A percentile compares a stretch with the other conserved stretches of the same genome.
phyloP scores from a whole-genome alignment of 1,140 invertebrate species.

The Aporrectodea caliginosa region DNA sequence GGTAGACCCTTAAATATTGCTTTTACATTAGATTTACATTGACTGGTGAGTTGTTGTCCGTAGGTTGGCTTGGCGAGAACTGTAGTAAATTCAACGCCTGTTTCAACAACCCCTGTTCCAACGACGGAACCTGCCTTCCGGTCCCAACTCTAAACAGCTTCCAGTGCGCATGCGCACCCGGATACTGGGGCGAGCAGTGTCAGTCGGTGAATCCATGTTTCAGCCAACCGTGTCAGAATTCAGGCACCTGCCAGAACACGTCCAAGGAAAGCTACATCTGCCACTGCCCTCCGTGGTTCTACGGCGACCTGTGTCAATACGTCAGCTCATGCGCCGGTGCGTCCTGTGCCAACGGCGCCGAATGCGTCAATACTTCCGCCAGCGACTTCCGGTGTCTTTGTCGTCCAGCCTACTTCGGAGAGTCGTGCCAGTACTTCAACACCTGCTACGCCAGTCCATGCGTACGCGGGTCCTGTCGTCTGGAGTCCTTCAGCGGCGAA shows the following conservation, averaged over 20 bases:
- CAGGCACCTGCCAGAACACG: conserved; percentile 42
- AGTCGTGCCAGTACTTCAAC: conserved; percentile 48
- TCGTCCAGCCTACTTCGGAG: conserved; percentile 45
- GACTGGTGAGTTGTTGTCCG: no score
- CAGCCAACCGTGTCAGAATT: conserved; percentile 47
- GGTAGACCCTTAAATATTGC: no score
- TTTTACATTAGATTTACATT: no score
- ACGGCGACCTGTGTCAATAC: conserved; percentile 61
- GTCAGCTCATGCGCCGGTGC: conserved; percentile 35
- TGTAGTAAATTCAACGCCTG: conserved; percentile 27
- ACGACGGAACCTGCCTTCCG: conserved; percentile 9
- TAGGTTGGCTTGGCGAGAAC: conserved; percentile 20
- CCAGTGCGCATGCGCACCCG: conserved; percentile 23
- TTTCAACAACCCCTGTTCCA: conserved; percentile 20
- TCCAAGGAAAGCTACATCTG: conserved; percentile 61
- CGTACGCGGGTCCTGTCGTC: conserved; percentile 35
- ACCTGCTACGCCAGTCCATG: conserved; percentile 44
- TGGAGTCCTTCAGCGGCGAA: background rate
- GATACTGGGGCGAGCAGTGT: conserved; percentile 21
- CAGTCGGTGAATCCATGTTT: conserved; percentile 21
- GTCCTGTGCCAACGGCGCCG: conserved; percentile 13
- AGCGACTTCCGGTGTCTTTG: conserved; percentile 48
- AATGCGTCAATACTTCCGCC: conserved; percentile 29
- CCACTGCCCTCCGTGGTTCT: conserved; percentile 71
- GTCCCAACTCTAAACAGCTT: background rate